Evolutionary conservation across 2,888 invertebrate genomes (phyloP).

Genomic region (Nebria salina): DNA sequence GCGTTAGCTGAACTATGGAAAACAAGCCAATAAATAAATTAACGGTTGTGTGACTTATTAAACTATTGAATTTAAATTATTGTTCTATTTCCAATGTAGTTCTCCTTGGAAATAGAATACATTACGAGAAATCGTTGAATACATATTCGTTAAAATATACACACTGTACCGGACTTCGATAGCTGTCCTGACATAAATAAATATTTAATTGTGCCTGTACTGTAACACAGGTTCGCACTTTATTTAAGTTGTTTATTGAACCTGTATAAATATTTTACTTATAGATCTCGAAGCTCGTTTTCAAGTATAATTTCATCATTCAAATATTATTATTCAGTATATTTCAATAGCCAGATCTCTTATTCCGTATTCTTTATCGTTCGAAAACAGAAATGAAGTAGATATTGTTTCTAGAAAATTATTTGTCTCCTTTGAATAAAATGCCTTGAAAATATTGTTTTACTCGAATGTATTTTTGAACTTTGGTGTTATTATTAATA

Average conservation of each 20-base stretch:
- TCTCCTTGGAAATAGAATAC: background rate
- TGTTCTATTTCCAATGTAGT: background rate
- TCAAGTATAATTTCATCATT: background rate
- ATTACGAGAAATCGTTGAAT: background rate
- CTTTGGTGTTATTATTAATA: no score
- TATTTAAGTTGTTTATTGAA: background rate
- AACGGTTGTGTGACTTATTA: background rate
- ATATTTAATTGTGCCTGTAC: background rate
- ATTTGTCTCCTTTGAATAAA: no score
- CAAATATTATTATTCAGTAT: background rate
- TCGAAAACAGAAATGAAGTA: no score
- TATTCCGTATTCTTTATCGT: background rate
- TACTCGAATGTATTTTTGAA: no score
- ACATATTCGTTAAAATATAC: background rate
- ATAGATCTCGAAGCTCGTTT: background rate
- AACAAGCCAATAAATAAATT: background rate
- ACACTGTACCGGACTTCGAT: background rate
- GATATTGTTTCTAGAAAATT: no score
- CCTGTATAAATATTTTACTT: background rate
- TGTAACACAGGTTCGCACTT: background rate
- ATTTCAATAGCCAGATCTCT: background rate
- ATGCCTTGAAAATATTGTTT: no score
- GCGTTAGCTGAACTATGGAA: background rate
- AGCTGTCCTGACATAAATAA: background rate
- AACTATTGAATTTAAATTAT: background rate